Base-by-base conservation (phyloP, 1,140 invertebrate species). In the Dendrolimus punctatus region DNA sequence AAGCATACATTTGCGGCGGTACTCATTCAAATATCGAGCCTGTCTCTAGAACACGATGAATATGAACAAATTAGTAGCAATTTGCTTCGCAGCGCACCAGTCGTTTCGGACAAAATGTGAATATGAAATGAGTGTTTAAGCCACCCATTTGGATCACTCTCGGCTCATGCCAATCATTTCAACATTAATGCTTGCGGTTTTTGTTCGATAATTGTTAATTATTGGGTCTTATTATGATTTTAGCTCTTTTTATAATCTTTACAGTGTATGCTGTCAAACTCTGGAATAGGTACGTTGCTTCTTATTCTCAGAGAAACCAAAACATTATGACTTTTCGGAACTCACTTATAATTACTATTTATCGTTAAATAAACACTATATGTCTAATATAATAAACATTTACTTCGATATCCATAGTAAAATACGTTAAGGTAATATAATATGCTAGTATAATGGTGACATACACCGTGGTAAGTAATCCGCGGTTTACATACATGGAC, bases 91-190 rank as follows among this genome's bases (percentile, higher is more conserved):
- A 66, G 52, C 65, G 71, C 57, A 71, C 60, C 65, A 71, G 62
- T 61, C 71, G 54, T 69, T 74, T 71, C 57, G 60, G 46, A 71
- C 61, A 68, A 68, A 80, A 78, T 76, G 71, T 79, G 76, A 81
- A 84, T 84, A 81, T 79, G 67, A 81, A 80, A 84, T 81, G 76
- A 81, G 73, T 73, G 64, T 78, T 80, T 78, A 80, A 80, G 73
- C 80, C 62, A 66, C 66, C 70, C 72, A 78, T 80, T 80, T 74
- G 73, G 78, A 81, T 80, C 80, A 76, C 71, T 78, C 68, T 72
- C 72, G 64, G 62, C 63, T 62, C 58, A 68, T 70, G 74, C 71
- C 77, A 79, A 76, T 80, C 68, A 83, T 75, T 75, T 73, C 68
- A 68, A 76, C 78, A 78, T 74, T 68, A 67, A 79, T 72, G 71